Base-by-base conservation (phyloP, 92 coral and sea anemone genomes). In the Pocillopora meandrina region DNA sequence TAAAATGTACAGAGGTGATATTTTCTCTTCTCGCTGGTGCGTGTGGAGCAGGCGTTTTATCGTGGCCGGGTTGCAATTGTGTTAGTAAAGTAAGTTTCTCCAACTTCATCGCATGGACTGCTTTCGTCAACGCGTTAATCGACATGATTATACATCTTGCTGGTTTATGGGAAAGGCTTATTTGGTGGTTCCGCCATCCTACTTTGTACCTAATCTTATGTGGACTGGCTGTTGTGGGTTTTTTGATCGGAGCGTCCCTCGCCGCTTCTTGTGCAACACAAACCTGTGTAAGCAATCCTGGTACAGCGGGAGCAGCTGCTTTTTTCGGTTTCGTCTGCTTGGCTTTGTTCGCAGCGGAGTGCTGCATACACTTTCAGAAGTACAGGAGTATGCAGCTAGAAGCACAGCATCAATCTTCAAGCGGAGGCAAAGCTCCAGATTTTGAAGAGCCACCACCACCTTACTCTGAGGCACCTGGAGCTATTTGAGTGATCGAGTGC, bases 81-180 rank as follows among this genome's bases (percentile, higher is more conserved):
- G 63, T 56, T 5, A 69, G 91, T 5, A 87, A 75, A 65, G 56
- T 92, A 2, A 83, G 89, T 0, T 97, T 97, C 78, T 86, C 93
- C 73, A 80, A 74, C 21, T 94, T 88, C 35, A 94, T 97, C 16
- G 95, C 99, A 0, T 97, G 99, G 99, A 89, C 96, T 9, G 91
- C 97, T 12, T 97, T 97, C 55, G 23, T 94, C 12, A 89, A 89
- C 81, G 91, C 93, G 65, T 82, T 94, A 9, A 85, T 97, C 85
- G 98, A 89, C 87, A 75, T 95, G 86, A 92, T 97, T n/a, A 91
- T 97, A 61, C 92, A 87, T 72, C 91, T 91, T 26, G 55, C 94
- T 56, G 98, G 98, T 23, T 72, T 94, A 71, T 97, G 99, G 99
- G 95, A 92, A 11, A 94, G 92, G 57, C 78, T 97, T 63, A n/a